These are phyloP conservation scores for Chloebia gouldiae DNA, from an alignment of 2,113 vertebrate genomes.

Conservation along the genomic window DNA sequence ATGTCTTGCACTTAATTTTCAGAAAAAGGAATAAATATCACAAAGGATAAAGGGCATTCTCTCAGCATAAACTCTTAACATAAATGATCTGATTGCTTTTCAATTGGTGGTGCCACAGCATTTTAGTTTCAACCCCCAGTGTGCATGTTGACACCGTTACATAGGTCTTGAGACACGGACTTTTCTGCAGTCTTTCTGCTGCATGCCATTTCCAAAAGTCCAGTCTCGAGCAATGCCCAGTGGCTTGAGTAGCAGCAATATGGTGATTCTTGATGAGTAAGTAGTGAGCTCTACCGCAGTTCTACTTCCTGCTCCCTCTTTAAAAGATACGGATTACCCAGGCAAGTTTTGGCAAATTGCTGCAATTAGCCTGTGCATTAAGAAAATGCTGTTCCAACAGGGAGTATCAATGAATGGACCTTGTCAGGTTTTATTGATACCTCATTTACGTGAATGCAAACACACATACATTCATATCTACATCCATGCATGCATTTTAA, in stretches of 20 bases:
- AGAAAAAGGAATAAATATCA: background rate
- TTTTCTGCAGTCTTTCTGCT: background rate
- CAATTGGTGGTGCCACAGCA: background rate
- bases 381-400: background rate
- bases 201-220: background rate
- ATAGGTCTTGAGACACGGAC: accelerated
- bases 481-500: background rate
- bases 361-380: background rate
- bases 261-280: background rate
- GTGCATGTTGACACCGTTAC: background rate
- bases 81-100: background rate
- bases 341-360: conserved; percentile 30
- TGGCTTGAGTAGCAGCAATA: background rate
- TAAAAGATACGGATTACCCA: background rate
- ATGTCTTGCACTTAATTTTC: background rate
- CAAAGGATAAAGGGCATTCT: background rate
- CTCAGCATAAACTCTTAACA: background rate
- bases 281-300: background rate
- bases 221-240: background rate
- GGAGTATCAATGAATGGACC: background rate
- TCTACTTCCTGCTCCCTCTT: background rate
- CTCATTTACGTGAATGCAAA: background rate
- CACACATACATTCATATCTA: background rate
- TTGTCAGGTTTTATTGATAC: background rate
- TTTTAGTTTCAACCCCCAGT: background rate